Conservation (phyloP, 2,113 vertebrate species). For the Pygoscelis adeliae region DNA sequence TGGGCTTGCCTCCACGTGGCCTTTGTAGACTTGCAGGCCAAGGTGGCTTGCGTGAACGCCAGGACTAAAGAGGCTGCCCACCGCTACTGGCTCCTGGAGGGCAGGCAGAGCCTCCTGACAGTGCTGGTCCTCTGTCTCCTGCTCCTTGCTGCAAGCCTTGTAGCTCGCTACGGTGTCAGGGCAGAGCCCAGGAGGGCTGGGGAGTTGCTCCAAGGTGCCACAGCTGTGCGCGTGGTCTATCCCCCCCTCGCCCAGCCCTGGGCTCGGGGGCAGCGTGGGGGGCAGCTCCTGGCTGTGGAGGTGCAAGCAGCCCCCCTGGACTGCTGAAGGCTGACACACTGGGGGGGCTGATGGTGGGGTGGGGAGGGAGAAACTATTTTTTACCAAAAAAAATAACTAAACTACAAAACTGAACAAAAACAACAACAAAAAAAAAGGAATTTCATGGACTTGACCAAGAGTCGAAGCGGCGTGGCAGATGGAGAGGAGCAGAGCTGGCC, state of each 20-base stretch:
- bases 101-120: slow-evolving; percentile 57
- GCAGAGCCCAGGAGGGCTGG: not conserved
- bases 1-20: slow-evolving; percentile 87
- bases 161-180: not conserved
- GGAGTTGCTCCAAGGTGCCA: not conserved
- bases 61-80: slow-evolving; percentile 79
- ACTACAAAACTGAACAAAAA: not conserved
- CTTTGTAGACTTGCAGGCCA: slow-evolving; percentile 69
- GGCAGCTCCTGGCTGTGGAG: slow-evolving; percentile 46
- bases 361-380: not conserved
- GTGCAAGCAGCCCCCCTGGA: slow-evolving; percentile 39
- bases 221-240: slow-evolving; percentile 61
- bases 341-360: not conserved
- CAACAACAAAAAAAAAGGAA: not conserved
- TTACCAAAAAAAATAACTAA: not conserved
- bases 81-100: slow-evolving; percentile 65
- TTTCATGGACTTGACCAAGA: not conserved
- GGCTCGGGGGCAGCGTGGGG: slow-evolving; percentile 52
- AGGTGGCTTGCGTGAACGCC: slow-evolving; percentile 75
- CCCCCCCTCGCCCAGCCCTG: slow-evolving; percentile 62
- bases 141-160: slow-evolving; percentile 72
- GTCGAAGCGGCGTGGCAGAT: not conserved
- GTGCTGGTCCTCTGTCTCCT: slow-evolving; percentile 75
- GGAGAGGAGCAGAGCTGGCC: not conserved
- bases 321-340: slow-evolving; percentile 33